A percentile compares a stretch with the other conserved stretches of the same genome.
phyloP scores from a whole-genome alignment of 1,140 invertebrate species.

The Pachypsylla venusta region DNA sequence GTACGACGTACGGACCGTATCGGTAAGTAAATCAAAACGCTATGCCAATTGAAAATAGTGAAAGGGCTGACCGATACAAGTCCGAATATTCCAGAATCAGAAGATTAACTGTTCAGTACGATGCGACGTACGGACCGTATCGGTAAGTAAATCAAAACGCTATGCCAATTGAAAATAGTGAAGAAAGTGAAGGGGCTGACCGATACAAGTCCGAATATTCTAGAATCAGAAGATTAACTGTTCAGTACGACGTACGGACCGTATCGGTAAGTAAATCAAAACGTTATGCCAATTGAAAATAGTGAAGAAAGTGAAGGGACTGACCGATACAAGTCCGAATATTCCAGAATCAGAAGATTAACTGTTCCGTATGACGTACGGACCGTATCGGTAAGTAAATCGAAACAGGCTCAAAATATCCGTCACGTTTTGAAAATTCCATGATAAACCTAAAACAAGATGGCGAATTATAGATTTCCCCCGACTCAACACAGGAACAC shows the following conservation, averaged over 20 bases:
- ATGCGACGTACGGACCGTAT: conserved; percentile 11
- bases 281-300: not conserved
- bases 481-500: too few relatives aligned
- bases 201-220: conserved; percentile 15
- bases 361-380: conserved; percentile 13
- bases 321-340: conserved; percentile 13
- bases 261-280: conserved; percentile 9
- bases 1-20: conserved; percentile 12
- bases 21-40: too few relatives aligned
- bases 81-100: conserved; percentile 14
- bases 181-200: not conserved
- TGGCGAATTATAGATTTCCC: too few relatives aligned
- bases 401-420: too few relatives aligned
- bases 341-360: conserved; percentile 12
- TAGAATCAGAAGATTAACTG: conserved; percentile 11
- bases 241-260: conserved; percentile 13
- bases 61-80: conserved; percentile 10
- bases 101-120: conserved; percentile 13
- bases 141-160: too few relatives aligned
- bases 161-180: not conserved
- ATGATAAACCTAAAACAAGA: too few relatives aligned
- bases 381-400: conserved; percentile 10
- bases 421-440: too few relatives aligned
- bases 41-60: not conserved
- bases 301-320: not conserved